These are phyloP conservation scores for Ferdinandea cuprea DNA, from an alignment of 2,888 invertebrate genomes.

Conservation along the genomic window DNA sequence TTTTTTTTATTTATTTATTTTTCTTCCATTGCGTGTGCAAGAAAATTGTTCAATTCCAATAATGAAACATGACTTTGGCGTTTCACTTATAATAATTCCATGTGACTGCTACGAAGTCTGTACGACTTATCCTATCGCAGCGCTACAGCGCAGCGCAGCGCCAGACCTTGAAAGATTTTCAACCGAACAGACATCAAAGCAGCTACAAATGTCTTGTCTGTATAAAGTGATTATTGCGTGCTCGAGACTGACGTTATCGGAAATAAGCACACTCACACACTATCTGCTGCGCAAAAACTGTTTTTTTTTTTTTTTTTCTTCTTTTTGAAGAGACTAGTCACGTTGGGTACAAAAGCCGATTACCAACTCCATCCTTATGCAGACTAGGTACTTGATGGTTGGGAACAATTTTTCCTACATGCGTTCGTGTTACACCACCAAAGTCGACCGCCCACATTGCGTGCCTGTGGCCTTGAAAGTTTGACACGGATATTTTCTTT, in stretches of 20 bases:
- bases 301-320: neutral
- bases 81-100: slow-evolving; percentile 37
- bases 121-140: neutral
- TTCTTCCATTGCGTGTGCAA: slow-evolving; percentile 2
- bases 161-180: neutral
- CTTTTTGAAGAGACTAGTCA: neutral
- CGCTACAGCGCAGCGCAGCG: neutral
- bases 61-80: slow-evolving; percentile 59
- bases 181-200: neutral
- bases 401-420: neutral
- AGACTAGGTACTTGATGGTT: neutral
- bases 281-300: too few species aligned
- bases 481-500: neutral
- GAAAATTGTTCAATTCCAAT: neutral
- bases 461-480: slow-evolving; percentile 22
- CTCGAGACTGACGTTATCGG: slow-evolving; percentile 22
- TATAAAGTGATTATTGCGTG: slow-evolving; percentile 6
- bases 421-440: neutral
- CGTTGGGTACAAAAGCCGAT: slow-evolving; percentile 27
- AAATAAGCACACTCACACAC: neutral
- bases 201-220: neutral
- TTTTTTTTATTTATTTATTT: slow-evolving; percentile 2
- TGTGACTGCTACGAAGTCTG: neutral
- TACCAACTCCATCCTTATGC: neutral
- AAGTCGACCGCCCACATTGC: slow-evolving; percentile 1